Base-by-base conservation (phyloP, 2,113 vertebrate species). In the Myrmophylax atrothorax region DNA sequence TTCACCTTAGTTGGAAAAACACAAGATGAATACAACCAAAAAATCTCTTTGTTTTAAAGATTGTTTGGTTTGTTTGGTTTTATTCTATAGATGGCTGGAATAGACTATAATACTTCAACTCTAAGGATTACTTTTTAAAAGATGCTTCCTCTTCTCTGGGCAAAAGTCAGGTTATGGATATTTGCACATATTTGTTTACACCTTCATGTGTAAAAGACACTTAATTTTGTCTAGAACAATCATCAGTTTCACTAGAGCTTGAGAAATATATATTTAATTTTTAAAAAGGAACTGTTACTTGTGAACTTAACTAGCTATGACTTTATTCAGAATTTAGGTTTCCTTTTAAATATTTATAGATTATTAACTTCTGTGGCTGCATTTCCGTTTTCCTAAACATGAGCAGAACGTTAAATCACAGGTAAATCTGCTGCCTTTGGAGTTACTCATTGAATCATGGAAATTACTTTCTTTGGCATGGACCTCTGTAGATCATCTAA, bases 11-110 rank as follows among this genome's bases (percentile, higher is more conserved):
- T 55, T 25, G 13, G 18, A 82, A 87, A 28, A 68, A 63, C 20
- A 23, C 49, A 75, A 44, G 7, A 5, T 1, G 1, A 70, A 59
- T 25, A 16, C 1, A 14, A 56, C 8, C 0, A 2, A 58, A 76
- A 56, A 33, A 3, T 0, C 19, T 1, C 29, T 37, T 68, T 62
- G 18, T 58, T 81, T 81, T 75, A 82, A 50, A 50, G 33, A 33
- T 53, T 35, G 19, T 10, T 94, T 84, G 31, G 10, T 40, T 73
- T 52, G 9, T 5, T 90, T 68, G 8, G 3, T 68, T 88, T 86
- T 74, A n/a, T 78, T 84, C 23, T 38, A 77, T 38, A 38, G 7
- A 5, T 74, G 18, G 19, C 4, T 66, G 47, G 8, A 89, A 52
- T 35, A 74, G 11, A 56, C 42, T 79, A 3, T 59, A 82, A 79